Percentiles rank a stretch among this genome's conserved stretches.
phyloP scores from a whole-genome alignment of 53 echinoderm and acorn worm species.

The Stichopus horrens region DNA sequence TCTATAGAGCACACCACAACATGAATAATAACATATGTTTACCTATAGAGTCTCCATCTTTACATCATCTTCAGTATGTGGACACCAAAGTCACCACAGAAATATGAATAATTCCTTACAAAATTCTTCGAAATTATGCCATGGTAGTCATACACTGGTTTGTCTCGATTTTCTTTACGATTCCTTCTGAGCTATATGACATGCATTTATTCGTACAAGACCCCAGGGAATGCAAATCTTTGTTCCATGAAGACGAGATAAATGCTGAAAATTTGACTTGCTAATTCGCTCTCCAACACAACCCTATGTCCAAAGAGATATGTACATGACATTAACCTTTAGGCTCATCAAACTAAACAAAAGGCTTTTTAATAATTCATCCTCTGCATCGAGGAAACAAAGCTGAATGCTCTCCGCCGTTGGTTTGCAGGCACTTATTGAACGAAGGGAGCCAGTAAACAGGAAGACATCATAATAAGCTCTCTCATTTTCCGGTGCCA shows the following conservation, averaged over 20 bases:
- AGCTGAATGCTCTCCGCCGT: too few species aligned
- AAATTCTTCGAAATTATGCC: not conserved
- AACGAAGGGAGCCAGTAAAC: too few species aligned
- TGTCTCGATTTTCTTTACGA: not conserved
- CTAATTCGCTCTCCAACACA: constrained; percentile 17
- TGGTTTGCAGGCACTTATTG: too few species aligned
- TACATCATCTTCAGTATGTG: not conserved
- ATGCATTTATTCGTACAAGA: not conserved
- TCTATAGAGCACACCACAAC: too few species aligned
- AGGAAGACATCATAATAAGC: too few species aligned
- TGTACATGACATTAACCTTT: not conserved
- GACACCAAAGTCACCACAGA: not conserved
- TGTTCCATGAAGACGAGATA: not conserved
- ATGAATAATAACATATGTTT: too few species aligned
- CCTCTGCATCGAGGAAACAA: not conserved
- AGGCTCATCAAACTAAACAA: not conserved
- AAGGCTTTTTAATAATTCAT: not conserved
- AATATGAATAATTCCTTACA: not conserved
- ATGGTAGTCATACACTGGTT: not conserved
- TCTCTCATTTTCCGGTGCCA: too few species aligned
- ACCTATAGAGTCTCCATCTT: too few species aligned
- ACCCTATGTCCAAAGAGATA: not conserved
- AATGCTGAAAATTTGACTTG: constrained; percentile 21
- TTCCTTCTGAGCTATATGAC: not conserved
- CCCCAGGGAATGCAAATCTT: not conserved